Evolutionary conservation across 35 echinoderm and acorn worm species (phyloP).

Genomic region (Lytechinus variegatus): DNA sequence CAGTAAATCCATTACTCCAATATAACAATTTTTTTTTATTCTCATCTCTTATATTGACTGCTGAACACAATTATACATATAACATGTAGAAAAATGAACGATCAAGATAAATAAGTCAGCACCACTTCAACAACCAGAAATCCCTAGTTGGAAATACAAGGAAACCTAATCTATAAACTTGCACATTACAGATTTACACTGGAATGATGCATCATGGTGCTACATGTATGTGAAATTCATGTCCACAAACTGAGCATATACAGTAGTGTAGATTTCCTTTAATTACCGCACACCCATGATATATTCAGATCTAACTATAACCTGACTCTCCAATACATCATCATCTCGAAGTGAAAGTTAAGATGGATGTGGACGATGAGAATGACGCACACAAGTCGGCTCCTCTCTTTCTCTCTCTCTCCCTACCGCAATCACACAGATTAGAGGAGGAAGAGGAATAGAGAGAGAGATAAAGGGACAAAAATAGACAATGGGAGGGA

Average conservation of each 20-base stretch:
- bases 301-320: neutral
- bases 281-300: neutral
- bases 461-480: too few relatives aligned
- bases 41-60: too few relatives aligned
- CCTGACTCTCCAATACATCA: neutral
- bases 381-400: neutral
- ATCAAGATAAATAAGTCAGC: neutral
- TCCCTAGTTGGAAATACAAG: neutral
- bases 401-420: too few relatives aligned
- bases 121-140: neutral
- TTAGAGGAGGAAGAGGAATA: neutral
- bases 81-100: too few relatives aligned
- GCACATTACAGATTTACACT: neutral
- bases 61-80: too few relatives aligned
- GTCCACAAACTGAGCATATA: too few relatives aligned
- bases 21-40: too few relatives aligned
- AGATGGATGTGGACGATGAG: neutral
- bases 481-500: too few relatives aligned
- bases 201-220: neutral
- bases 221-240: neutral
- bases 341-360: neutral
- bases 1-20: too few relatives aligned
- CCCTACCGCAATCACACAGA: neutral
- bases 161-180: neutral
- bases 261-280: neutral